phyloP scores from a whole-genome alignment of 2,113 vertebrate species.

The Hippocampus barbouri region DNA sequence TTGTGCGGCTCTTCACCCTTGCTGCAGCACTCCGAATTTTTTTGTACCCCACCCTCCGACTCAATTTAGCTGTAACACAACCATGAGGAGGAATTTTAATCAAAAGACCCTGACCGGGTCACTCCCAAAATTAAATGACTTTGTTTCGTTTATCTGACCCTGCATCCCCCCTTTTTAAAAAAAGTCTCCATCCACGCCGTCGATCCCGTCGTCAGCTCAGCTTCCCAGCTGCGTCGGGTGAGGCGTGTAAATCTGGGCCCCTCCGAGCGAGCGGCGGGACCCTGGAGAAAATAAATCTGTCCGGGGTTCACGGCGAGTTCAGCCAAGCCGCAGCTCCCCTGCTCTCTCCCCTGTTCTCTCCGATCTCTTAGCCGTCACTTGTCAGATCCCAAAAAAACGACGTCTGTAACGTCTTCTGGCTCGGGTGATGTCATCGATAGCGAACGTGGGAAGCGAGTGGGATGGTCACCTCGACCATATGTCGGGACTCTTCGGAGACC shows the following conservation, averaged over 20 bases:
- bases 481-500: background rate
- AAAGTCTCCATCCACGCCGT: background rate
- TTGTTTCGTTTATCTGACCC: background rate
- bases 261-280: slow-evolving; percentile 63
- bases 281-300: slow-evolving; percentile 75
- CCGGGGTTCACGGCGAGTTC: slow-evolving; percentile 74
- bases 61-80: too few species aligned
- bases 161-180: background rate
- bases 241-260: slow-evolving; percentile 68
- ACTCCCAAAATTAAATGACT: background rate
- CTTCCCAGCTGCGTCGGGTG: slow-evolving; percentile 48
- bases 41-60: too few species aligned
- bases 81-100: too few species aligned
- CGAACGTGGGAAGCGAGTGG: slow-evolving; percentile 5
- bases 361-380: background rate
- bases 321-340: slow-evolving; percentile 67
- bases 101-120: background rate
- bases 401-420: background rate
- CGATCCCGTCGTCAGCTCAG: slow-evolving; percentile 40
- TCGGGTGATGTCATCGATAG: slow-evolving; percentile 2
- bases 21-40: too few species aligned
- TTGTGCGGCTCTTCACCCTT: too few species aligned
- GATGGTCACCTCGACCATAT: background rate
- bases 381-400: background rate
- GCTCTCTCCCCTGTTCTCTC: slow-evolving; percentile 22